Conservation (phyloP, 2,113 vertebrate genomes). For the Scomber colias region DNA sequence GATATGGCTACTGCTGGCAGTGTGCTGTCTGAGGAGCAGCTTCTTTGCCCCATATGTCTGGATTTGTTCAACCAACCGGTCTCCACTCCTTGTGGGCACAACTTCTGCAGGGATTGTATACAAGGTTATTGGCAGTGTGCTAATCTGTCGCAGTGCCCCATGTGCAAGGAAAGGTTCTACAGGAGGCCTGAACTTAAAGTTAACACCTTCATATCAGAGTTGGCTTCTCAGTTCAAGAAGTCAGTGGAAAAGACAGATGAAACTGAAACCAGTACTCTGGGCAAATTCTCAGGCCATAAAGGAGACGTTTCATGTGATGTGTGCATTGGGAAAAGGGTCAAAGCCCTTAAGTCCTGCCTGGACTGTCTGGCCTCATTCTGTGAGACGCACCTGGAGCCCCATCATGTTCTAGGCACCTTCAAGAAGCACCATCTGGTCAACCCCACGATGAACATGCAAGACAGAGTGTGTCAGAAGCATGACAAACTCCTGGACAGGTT, state of each 20-base stretch:
- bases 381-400: conserved; percentile 89
- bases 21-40: conserved; percentile 69
- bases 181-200: conserved; percentile 73
- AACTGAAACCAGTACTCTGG: neutral
- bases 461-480: conserved; percentile 88
- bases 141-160: conserved; percentile 66
- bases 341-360: conserved; percentile 91
- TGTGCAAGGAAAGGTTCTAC: conserved; percentile 74
- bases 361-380: conserved; percentile 94
- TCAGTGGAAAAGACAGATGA: conserved; percentile 4
- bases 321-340: conserved; percentile 86
- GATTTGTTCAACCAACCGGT: conserved; percentile 77
- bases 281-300: neutral
- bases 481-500: conserved; percentile 91
- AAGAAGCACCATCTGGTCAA: conserved; percentile 89
- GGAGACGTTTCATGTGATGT: conserved; percentile 90
- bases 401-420: conserved; percentile 81
- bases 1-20: conserved; percentile 70
- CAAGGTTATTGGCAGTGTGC: conserved; percentile 64
- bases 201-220: conserved; percentile 74
- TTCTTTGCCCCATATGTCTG: conserved; percentile 82
- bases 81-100: conserved; percentile 79
- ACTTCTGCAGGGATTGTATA: conserved; percentile 80
- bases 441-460: conserved; percentile 88
- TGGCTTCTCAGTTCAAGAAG: conserved; percentile 58